Conservation (phyloP, 2,113 vertebrate genomes). For the Pseudorectes ferrugineus region DNA sequence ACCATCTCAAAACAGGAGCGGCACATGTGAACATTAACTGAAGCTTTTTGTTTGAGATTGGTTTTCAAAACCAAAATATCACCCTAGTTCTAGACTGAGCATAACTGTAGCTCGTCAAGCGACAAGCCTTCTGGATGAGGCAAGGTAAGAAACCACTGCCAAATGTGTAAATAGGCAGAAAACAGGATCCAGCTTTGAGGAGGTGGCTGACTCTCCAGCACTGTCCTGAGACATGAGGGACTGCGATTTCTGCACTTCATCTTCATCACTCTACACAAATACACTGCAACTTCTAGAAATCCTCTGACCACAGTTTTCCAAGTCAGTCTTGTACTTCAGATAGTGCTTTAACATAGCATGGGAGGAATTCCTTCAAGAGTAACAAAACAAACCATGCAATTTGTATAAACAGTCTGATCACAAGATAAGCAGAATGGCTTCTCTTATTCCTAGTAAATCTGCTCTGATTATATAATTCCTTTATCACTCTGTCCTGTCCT, state of each 20-base stretch:
- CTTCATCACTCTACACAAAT: not conserved
- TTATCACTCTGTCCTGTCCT: not conserved
- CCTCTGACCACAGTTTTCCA: not conserved
- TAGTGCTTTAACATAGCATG: rapidly evolving
- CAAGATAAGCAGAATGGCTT: not conserved
- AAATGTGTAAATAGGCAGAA: not conserved
- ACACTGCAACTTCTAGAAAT: not conserved
- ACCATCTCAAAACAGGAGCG: not conserved
- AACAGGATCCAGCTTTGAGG: not conserved
- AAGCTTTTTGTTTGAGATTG: not conserved
- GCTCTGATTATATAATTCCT: not conserved
- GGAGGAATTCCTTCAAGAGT: not conserved
- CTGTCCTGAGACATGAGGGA: not conserved
- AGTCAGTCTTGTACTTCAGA: not conserved
- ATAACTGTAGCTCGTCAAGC: rapidly evolving
- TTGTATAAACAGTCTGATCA: not conserved
- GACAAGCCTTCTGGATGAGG: not conserved
- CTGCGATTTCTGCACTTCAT: not conserved
- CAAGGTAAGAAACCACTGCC: not conserved
- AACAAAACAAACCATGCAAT: not conserved
- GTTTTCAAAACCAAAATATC: not conserved
- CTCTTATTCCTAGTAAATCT: not conserved
- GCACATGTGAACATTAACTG: not conserved
- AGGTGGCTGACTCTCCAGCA: not conserved
- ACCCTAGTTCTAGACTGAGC: rapidly evolving